Evolutionary conservation across 2,113 vertebrate genomes (phyloP).

Genomic region (Phodopus roborovskii): DNA sequence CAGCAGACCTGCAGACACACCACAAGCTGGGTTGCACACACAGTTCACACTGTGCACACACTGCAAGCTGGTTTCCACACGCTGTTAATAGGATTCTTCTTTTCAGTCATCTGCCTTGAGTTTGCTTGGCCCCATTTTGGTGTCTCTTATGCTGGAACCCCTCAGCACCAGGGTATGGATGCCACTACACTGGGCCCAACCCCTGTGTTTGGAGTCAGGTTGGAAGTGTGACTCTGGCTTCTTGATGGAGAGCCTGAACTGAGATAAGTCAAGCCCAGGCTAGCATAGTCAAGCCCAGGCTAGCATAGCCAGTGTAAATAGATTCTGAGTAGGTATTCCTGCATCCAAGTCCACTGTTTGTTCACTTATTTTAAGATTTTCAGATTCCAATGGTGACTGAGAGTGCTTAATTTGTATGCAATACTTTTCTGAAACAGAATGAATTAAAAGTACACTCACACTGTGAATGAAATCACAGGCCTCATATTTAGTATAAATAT

Average conservation of each 20-base stretch:
- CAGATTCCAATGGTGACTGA: background rate
- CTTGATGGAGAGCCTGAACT: background rate
- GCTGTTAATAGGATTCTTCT: background rate
- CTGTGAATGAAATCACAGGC: background rate
- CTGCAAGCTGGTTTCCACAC: background rate
- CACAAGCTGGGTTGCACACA: background rate
- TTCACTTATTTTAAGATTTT: background rate
- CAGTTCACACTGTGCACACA: background rate
- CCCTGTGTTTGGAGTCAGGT: background rate
- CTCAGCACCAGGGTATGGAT: background rate
- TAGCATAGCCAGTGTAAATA: background rate
- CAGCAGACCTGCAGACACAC: background rate
- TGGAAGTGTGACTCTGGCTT: background rate
- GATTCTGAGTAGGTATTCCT: background rate
- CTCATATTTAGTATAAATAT: background rate
- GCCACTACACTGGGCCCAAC: fast-evolving
- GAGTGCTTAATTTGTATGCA: background rate
- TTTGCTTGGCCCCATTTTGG: background rate
- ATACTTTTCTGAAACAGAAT: background rate
- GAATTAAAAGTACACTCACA: background rate
- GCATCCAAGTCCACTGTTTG: background rate
- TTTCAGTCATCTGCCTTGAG: background rate
- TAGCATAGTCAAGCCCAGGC: background rate
- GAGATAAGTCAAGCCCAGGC: no score
- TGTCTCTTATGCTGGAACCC: background rate